Evolutionary conservation across 64 coral and sea anemone species (phyloP).

Genomic region (Pocillopora verrucosa): DNA sequence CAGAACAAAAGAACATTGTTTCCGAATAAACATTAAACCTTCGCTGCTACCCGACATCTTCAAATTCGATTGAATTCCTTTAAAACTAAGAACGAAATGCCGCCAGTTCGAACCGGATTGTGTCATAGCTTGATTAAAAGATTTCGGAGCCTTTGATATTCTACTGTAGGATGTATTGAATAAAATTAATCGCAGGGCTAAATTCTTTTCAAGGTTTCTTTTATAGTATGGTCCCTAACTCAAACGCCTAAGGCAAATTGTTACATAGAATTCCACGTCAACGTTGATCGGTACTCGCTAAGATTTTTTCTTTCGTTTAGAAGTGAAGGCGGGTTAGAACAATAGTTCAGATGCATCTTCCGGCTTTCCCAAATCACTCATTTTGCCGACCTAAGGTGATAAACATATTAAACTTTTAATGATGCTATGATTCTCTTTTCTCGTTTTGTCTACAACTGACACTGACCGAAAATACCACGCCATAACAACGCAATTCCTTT

Average conservation of each 20-base stretch:
- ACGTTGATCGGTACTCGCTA: neutral
- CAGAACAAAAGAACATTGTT: conserved; percentile 57
- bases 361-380: conserved; percentile 27
- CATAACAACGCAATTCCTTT: neutral
- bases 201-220: neutral
- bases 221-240: neutral
- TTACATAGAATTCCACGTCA: neutral
- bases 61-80: conserved; percentile 76
- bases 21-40: conserved; percentile 43
- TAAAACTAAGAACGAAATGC: conserved; percentile 58
- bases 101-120: conserved; percentile 45
- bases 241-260: conserved; percentile 6
- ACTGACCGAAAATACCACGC: neutral
- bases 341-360: neutral
- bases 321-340: neutral
- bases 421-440: neutral
- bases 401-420: conserved; percentile 43
- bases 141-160: conserved; percentile 80
- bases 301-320: neutral
- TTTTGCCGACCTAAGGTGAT: conserved; percentile 38
- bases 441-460: neutral
- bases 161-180: conserved; percentile 14
- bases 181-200: conserved; percentile 2
- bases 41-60: conserved; percentile 51
- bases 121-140: conserved; percentile 72